A percentile compares a stretch with the other conserved stretches of the same genome.
Conservation (phyloP, 1,140 invertebrate species). For the Drosophila biarmipes region DNA sequence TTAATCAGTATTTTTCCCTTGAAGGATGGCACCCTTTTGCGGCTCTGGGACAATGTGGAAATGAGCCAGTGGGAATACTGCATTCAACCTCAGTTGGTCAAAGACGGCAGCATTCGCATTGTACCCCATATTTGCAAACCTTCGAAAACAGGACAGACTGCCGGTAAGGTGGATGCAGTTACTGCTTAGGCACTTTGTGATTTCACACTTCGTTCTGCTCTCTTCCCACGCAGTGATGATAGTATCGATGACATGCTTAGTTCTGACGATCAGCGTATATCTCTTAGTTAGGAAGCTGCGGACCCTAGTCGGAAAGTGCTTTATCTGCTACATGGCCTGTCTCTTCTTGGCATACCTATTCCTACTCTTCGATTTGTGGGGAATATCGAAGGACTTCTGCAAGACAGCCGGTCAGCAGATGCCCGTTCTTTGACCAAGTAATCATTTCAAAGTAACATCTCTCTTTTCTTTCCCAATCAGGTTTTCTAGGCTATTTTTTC, state of each 20-base stretch:
- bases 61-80: slow-evolving; percentile 58
- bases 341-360: slow-evolving; percentile 87
- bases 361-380: slow-evolving; percentile 84
- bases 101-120: background rate
- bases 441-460: too few relatives aligned
- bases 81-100: slow-evolving; percentile 29
- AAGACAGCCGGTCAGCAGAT: slow-evolving; percentile 1
- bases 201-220: background rate
- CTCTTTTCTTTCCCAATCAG: slow-evolving; percentile 42
- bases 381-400: background rate
- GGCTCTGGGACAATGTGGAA: background rate
- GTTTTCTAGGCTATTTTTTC: slow-evolving; percentile 85
- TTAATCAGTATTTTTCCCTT: background rate
- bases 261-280: slow-evolving; percentile 89
- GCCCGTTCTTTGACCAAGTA: too few relatives aligned
- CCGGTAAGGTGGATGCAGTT: slow-evolving; percentile 7
- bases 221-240: slow-evolving; percentile 85
- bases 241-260: slow-evolving; percentile 88
- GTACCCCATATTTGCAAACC: slow-evolving; percentile 36
- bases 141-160: background rate
- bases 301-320: slow-evolving; percentile 89
- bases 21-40: slow-evolving; percentile 53
- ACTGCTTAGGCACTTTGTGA: background rate
- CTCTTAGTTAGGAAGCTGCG: slow-evolving; percentile 88
- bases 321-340: slow-evolving; percentile 89